Conservation (phyloP, 2,888 invertebrate species). For the Calameuta idolon region DNA sequence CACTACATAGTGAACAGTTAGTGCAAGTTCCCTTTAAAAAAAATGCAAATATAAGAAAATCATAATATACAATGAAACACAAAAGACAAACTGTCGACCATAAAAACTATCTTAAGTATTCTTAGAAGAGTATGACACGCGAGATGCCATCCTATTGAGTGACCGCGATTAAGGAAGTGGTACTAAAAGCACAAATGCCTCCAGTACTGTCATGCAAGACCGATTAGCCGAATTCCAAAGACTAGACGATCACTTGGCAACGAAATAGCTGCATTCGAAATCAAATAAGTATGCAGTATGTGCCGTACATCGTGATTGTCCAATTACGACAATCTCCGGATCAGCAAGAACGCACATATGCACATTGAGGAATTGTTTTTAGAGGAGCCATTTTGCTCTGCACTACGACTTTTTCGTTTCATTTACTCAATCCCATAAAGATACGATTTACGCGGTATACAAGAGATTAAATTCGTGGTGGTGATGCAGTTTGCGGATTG, state of each 20-base stretch:
- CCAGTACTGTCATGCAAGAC: constrained; percentile 1
- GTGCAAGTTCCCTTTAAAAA: neutral
- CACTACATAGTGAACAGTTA: neutral
- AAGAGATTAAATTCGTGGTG: neutral
- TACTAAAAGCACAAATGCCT: neutral
- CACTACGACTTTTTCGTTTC: constrained; percentile 36
- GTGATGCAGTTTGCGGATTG: neutral
- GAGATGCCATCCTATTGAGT: constrained; percentile 7
- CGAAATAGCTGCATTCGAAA: neutral
- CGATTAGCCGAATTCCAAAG: constrained; percentile 5
- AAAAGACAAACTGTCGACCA: neutral
- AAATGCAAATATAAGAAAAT: neutral
- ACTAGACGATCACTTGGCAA: constrained; percentile 1
- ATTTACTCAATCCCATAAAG: neutral
- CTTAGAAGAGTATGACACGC: neutral
- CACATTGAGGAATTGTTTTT: constrained; percentile 50
- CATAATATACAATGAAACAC: neutral
- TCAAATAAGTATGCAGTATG: neutral
- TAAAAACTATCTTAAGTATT: neutral
- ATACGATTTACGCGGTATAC: neutral
- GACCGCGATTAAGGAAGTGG: constrained; percentile 3
- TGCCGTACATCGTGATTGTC: constrained; percentile 10
- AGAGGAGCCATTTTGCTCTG: constrained; percentile 60
- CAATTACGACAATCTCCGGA: constrained; percentile 8
- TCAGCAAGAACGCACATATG: constrained; percentile 21